Evolutionary conservation across 1,140 invertebrate genomes (phyloP).

Genomic region (Magallana angulata): DNA sequence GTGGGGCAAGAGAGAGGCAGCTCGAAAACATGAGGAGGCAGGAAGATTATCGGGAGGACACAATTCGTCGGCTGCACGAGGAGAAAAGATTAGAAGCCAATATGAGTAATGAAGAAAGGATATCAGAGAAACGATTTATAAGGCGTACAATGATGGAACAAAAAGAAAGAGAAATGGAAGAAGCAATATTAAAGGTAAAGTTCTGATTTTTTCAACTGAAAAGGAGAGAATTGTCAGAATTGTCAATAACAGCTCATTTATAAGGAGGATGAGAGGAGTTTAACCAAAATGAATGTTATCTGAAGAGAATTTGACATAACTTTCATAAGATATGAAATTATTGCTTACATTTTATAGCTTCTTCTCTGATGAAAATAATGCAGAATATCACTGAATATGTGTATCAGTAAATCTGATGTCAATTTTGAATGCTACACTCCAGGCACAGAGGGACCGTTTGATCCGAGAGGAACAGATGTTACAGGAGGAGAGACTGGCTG

Average conservation of each 20-base stretch:
- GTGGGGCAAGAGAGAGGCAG: constrained; percentile 57
- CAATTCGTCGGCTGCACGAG: constrained; percentile 53
- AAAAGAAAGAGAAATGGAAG: constrained; percentile 77
- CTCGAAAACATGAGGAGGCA: constrained; percentile 63
- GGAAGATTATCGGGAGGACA: constrained; percentile 69
- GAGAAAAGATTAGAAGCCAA: constrained; percentile 66
- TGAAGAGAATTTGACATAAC: no score
- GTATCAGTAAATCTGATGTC: no score
- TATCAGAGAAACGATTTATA: constrained; percentile 72
- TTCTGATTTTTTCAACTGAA: no score
- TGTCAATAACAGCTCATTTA: no score
- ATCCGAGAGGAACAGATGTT: constrained; percentile 72
- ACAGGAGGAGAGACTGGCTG: constrained; percentile 77
- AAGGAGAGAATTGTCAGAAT: no score
- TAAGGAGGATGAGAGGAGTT: background rate
- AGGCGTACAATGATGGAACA: constrained; percentile 69
- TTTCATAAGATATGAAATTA: no score
- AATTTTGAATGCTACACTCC: background rate
- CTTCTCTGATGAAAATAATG: no score
- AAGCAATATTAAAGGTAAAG: constrained; percentile 73
- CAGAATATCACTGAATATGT: no score
- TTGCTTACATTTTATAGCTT: no score
- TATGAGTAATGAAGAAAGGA: constrained; percentile 69
- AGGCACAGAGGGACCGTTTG: constrained; percentile 74
- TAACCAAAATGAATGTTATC: no score